Base-by-base conservation (phyloP, 2,888 invertebrate genomes). In the Thelaira solivaga region DNA sequence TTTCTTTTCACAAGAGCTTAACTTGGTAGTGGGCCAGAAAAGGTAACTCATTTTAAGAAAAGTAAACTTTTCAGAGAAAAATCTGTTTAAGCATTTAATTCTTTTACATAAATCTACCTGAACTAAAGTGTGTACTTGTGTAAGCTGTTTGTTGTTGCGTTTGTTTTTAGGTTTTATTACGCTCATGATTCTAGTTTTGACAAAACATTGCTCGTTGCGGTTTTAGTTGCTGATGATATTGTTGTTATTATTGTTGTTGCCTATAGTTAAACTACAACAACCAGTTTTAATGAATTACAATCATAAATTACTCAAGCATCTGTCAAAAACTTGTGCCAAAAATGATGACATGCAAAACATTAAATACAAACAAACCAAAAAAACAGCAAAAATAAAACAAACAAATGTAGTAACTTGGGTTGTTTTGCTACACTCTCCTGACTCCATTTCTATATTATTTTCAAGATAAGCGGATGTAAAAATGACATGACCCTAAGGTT, bases 261-360 rank as follows among this genome's bases (percentile, higher is more conserved):
- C 53, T 69, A 49, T 16, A 29, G 49, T 41, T 49, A 5, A 45
- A 41, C 49, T 36, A 34, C 64, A 36, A 49, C 61, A 64, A 74
- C 69, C 49, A 59, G 57, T 76, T 69, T 76, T 72, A 80, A 81
- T 81, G 73, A 80, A 81, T 81, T 77, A 80, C 68, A 72, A 61
- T 77, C 76, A 81, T 80, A 81, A 81, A 77, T 81, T 81, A 80
- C 76, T 69, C 74, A 68, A 81, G 74, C 73, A 81, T 77, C 80
- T 81, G 81, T 80, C 80, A 80, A 75, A 81, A 81, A 80, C 80
- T 81, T 80, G 77, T 80, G 81, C 81, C 81, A 81, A 81, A 62
- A 81, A 80, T 81, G 80, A 77, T 77, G 79, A 80, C 77, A 77
- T 77, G 80, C 76, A 81, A 76, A 79, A 81, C 72, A 72, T 76